These are phyloP conservation scores for Pseudomyrmex pallidus DNA, from an alignment of 1,140 invertebrate genomes.

Conservation along the genomic window DNA sequence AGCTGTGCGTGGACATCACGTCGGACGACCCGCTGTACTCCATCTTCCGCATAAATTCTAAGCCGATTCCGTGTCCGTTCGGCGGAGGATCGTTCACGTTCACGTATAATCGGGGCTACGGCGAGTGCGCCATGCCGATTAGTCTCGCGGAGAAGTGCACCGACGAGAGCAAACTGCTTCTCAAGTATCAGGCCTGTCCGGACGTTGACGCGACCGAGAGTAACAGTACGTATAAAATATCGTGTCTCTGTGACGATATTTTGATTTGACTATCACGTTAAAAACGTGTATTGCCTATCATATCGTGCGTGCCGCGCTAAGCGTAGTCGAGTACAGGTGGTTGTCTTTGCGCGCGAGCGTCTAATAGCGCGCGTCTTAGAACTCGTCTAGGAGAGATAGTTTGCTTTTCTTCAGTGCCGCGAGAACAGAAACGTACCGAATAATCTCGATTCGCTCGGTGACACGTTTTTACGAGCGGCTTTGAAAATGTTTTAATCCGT, in stretches of 20 bases:
- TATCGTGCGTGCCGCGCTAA: no score
- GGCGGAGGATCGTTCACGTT: slow-evolving; percentile 92
- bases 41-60: slow-evolving; percentile 90
- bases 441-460: no score
- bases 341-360: no score
- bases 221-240: slow-evolving; percentile 79
- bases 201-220: slow-evolving; percentile 87
- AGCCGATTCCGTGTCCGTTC: slow-evolving; percentile 90
- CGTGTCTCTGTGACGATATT: neutral
- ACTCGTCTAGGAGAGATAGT: no score
- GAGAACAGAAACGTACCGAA: no score
- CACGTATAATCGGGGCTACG: slow-evolving; percentile 89
- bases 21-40: slow-evolving; percentile 90
- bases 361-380: no score
- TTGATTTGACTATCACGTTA: neutral
- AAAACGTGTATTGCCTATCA: no score
- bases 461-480: no score
- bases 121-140: slow-evolving; percentile 86
- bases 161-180: slow-evolving; percentile 87
- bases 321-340: no score
- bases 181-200: slow-evolving; percentile 89
- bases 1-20: slow-evolving; percentile 88
- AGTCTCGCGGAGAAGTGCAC: slow-evolving; percentile 88
- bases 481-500: no score
- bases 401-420: no score